These are phyloP conservation scores for Napeogenes sylphis DNA, from an alignment of 2,888 invertebrate genomes.

Conservation along the genomic window DNA sequence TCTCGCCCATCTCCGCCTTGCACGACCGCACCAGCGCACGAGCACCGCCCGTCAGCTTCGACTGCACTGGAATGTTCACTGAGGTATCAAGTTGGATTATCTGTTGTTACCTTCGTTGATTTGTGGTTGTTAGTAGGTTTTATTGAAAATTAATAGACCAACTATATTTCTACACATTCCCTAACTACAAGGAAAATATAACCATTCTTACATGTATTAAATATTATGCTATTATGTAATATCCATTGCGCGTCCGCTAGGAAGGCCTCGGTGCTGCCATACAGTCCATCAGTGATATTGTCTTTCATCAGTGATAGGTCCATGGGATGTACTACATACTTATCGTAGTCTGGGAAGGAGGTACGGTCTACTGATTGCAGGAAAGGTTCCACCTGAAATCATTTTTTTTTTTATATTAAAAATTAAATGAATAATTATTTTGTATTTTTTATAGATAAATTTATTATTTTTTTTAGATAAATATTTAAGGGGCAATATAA, in stretches of 20 bases:
- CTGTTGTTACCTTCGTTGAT: neutral
- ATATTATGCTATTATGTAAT: conserved; percentile 93
- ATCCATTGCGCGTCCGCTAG: conserved; percentile 95
- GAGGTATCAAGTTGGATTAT: conserved; percentile 27
- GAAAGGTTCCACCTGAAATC: conserved; percentile 86
- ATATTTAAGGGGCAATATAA: too few species aligned
- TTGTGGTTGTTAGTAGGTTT: too few species aligned
- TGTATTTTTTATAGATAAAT: too few species aligned
- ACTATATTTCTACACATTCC: neutral
- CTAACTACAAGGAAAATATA: neutral
- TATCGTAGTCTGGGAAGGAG: conserved; percentile 86
- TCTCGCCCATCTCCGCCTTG: conserved; percentile 92
- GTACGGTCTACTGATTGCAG: conserved; percentile 83
- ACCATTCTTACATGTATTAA: conserved; percentile 86
- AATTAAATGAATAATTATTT: too few species aligned
- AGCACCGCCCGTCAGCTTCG: conserved; percentile 86
- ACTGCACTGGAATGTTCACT: conserved; percentile 78
- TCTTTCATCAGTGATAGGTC: conserved; percentile 85
- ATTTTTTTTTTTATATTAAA: neutral
- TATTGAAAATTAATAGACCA: conserved; percentile 1
- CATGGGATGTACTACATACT: conserved; percentile 92
- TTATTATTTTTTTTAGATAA: too few species aligned
- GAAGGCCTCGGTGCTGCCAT: conserved; percentile 93
- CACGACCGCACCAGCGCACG: conserved; percentile 89
- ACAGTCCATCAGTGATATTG: conserved; percentile 85